These are phyloP conservation scores for Gobio gobio DNA, from an alignment of 2,113 vertebrate genomes.

Conservation along the genomic window DNA sequence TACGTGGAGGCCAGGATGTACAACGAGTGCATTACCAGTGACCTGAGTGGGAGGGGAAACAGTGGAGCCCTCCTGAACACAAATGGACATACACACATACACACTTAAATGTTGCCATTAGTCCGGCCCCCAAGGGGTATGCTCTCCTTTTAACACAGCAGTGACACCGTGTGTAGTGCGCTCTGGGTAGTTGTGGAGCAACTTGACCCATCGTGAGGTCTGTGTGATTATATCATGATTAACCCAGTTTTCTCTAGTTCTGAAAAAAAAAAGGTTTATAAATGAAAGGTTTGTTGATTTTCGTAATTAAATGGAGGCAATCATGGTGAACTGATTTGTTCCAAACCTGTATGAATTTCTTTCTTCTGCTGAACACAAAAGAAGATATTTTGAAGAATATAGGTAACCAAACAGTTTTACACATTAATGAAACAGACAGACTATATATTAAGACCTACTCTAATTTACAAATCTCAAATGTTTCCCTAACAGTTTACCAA, in stretches of 20 bases:
- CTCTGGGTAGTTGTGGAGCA: slow-evolving; percentile 61
- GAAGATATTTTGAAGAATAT: no score
- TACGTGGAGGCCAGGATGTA: slow-evolving; percentile 88
- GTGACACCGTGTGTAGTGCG: slow-evolving; percentile 70
- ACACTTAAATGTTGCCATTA: slow-evolving; percentile 51
- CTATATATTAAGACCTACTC: no score
- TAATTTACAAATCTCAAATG: no score
- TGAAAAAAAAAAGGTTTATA: neutral
- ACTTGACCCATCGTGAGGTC: slow-evolving; percentile 64
- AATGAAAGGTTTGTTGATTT: neutral
- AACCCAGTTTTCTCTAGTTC: neutral
- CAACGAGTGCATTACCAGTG: slow-evolving; percentile 87
- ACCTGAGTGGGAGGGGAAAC: slow-evolving; percentile 82
- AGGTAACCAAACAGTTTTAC: no score
- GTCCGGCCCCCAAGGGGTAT: slow-evolving; percentile 44
- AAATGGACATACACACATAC: slow-evolving; percentile 48
- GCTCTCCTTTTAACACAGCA: slow-evolving; percentile 60
- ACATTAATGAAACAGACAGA: no score
- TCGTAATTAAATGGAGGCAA: neutral
- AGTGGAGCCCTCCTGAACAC: slow-evolving; percentile 74
- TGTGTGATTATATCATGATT: slow-evolving; percentile 57
- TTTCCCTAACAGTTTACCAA: no score
- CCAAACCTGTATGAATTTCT: no score
- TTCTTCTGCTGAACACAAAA: no score
- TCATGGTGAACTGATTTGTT: no score